These are phyloP conservation scores for Phortica okadai DNA, from an alignment of 2,888 invertebrate genomes.

Conservation along the genomic window DNA sequence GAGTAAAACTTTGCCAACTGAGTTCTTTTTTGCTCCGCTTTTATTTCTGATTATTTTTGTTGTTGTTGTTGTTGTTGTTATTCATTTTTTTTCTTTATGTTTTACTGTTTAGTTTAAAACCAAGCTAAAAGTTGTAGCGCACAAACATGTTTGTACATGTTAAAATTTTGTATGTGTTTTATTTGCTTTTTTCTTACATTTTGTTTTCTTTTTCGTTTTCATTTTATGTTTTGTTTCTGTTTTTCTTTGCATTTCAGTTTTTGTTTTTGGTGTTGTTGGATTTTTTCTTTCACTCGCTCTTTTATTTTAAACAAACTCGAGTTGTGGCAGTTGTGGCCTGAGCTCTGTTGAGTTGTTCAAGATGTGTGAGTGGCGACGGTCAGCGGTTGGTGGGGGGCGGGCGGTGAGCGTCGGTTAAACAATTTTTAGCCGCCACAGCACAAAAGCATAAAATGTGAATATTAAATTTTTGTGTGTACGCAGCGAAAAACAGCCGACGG, in stretches of 20 bases:
- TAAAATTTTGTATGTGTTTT: background rate
- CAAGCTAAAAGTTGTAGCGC: background rate
- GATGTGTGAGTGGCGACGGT: too few species aligned
- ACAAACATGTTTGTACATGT: conserved; percentile 8
- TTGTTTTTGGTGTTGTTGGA: background rate
- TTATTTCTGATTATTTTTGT: background rate
- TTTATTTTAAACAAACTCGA: background rate
- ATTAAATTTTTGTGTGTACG: conserved; percentile 59
- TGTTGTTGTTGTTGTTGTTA: background rate
- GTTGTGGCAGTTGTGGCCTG: background rate
- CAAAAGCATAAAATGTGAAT: conserved; percentile 65
- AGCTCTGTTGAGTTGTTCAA: background rate
- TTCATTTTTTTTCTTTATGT: background rate
- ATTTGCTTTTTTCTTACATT: background rate
- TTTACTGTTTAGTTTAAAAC: background rate
- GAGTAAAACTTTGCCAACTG: conserved; percentile 15
- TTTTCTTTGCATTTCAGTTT: background rate
- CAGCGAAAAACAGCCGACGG: conserved; percentile 2
- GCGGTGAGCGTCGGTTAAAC: background rate
- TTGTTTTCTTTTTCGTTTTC: background rate
- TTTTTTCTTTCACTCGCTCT: background rate
- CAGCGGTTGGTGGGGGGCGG: too few species aligned
- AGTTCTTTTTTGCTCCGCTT: background rate
- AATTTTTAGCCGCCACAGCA: conserved; percentile 36
- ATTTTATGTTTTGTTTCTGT: background rate